phyloP scores from a whole-genome alignment of 2,113 vertebrate genomes.

The Talpa occidentalis region DNA sequence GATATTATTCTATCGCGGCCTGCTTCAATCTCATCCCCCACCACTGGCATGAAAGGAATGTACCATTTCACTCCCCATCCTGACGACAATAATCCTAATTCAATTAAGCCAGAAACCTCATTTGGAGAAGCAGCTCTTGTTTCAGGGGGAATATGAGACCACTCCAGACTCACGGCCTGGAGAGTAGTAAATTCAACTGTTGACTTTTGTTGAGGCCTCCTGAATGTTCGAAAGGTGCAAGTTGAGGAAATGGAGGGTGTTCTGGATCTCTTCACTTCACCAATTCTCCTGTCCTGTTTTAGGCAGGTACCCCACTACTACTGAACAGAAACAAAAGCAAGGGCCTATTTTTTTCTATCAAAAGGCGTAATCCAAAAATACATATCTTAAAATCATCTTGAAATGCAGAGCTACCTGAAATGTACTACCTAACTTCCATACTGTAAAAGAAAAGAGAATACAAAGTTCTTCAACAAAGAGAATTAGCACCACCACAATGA shows the following conservation, averaged over 20 bases:
- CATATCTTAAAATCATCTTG: neutral
- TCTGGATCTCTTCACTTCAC: neutral
- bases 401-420: neutral
- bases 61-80: conserved; percentile 21
- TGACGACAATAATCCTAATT: conserved; percentile 5
- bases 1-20: conserved; percentile 21
- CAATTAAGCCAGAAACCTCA: conserved; percentile 49
- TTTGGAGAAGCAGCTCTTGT: neutral
- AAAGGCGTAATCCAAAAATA: neutral
- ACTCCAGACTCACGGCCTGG: neutral
- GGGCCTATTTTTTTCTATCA: neutral
- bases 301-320: neutral
- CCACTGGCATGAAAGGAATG: conserved; percentile 58
- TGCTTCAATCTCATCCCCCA: conserved; percentile 41
- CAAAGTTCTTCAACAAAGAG: neutral
- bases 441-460: neutral
- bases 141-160: neutral
- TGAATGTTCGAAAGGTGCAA: neutral
- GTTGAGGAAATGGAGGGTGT: neutral
- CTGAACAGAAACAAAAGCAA: neutral
- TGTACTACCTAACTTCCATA: neutral
- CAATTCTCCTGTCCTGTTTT: neutral
- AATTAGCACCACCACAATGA: neutral
- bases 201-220: neutral
- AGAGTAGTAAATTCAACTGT: neutral